A percentile compares a stretch with the other conserved stretches of the same genome.
Evolutionary conservation across 2,113 vertebrate species (phyloP).

Genomic region (human (Homo sapiens)): DNA sequence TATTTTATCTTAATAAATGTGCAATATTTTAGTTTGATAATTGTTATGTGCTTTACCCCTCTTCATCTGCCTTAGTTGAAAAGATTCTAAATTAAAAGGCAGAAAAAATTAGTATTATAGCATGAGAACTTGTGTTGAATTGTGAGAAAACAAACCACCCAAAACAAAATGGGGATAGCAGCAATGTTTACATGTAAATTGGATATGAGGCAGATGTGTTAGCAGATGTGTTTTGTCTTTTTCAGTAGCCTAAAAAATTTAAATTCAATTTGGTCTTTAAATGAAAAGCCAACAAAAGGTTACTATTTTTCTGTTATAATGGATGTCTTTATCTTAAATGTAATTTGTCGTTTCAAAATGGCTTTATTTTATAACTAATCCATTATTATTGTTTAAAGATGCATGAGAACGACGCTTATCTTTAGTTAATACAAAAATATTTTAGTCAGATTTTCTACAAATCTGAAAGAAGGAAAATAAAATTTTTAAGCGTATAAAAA

Average conservation of each 20-base stretch:
- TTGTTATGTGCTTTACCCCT: not conserved
- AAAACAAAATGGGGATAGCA: not conserved
- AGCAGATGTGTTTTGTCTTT: conserved; percentile 42
- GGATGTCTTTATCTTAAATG: not conserved
- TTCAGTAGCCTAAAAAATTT: not conserved
- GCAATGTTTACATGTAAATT: conserved; percentile 33
- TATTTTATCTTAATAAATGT: not conserved
- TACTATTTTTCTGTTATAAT: not conserved
- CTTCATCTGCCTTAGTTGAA: not conserved
- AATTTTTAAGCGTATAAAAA: not conserved
- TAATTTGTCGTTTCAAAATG: not conserved
- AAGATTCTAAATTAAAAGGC: not conserved
- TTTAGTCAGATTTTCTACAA: not conserved
- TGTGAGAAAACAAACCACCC: conserved; percentile 10
- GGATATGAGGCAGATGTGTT: not conserved
- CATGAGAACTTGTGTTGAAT: not conserved
- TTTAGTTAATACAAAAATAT: not conserved
- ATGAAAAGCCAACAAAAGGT: not conserved
- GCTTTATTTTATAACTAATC: not conserved
- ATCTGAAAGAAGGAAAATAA: not conserved
- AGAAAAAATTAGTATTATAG: not conserved
- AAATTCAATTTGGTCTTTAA: not conserved
- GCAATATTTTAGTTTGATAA: conserved; percentile 25
- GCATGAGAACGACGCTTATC: not conserved
- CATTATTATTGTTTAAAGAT: conserved; percentile 26